phyloP scores from a whole-genome alignment of 2,888 invertebrate species.

The Abrostola tripartita region DNA sequence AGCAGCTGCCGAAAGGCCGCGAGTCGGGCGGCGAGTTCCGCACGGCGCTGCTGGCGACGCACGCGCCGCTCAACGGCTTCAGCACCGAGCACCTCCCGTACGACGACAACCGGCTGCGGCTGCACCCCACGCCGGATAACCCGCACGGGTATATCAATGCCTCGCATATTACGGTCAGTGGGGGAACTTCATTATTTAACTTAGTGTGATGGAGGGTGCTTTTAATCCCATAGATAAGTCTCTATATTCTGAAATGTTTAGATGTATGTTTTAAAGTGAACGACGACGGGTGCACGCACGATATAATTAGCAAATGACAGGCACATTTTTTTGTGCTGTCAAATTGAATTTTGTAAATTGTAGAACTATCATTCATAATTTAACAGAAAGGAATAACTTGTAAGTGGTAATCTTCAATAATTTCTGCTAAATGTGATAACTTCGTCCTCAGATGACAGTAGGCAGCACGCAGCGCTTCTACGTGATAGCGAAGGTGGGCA shows the following conservation, averaged over 20 bases:
- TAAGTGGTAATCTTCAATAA: too few species aligned
- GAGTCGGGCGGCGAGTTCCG: constrained; percentile 91
- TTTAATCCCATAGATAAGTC: too few species aligned
- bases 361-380: too few species aligned
- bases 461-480: constrained; percentile 95
- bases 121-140: constrained; percentile 94
- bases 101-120: constrained; percentile 95
- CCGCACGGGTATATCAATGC: constrained; percentile 97
- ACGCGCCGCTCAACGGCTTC: constrained; percentile 85
- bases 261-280: too few species aligned
- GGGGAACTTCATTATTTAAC: not conserved
- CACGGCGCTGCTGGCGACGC: constrained; percentile 92
- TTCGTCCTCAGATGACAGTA: constrained; percentile 93
- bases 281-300: too few species aligned
- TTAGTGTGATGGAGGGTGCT: not conserved
- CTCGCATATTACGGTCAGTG: constrained; percentile 94
- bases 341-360: too few species aligned
- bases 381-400: too few species aligned
- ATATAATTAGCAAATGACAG: too few species aligned
- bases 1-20: constrained; percentile 93
- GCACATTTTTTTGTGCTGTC: too few species aligned
- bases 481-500: constrained; percentile 82
- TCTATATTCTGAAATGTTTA: too few species aligned
- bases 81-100: constrained; percentile 95
- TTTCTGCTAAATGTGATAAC: too few species aligned